Evolutionary conservation across 1,140 invertebrate species (phyloP), one percentile per base, ranked within the genome.

Genomic region (Drosophila nigromelanica): DNA sequence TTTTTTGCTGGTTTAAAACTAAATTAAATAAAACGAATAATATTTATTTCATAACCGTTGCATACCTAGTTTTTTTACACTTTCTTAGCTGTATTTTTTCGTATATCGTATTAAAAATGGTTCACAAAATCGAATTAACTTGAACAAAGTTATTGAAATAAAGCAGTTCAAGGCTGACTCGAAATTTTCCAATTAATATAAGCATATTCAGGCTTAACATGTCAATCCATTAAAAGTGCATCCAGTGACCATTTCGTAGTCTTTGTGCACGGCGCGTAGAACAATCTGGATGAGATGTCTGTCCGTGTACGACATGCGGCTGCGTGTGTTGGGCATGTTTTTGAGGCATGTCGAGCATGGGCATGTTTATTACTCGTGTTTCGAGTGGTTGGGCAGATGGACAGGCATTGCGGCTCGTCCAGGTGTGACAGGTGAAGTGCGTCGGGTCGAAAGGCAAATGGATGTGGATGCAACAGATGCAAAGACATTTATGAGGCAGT

Each of bases 291-390:
- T 55, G 8, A 40, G 42, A 35, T 59, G 27, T 21, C 15, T 67
- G 63, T 27, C 18, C 39, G 55, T 71, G 61, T 71, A 18, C 15
- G 24, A 71, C 60, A 64, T 64, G 42, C 30, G 61, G 37, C 33
- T 70, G 59, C 50, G 42, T 70, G 67, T 70, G 67, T 47, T 63
- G 60, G 67, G 67, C 50, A 70, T 43, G 59, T 70, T 59, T 63
- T 56, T 70, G 59, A 62, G 60, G 40, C 54, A 70, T 70, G 59
- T 63, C 50, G 52, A 66, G 52, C 67, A 63, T 70, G 68, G 37
- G 52, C 50, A 59, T 72, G 69, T 72, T 72, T 72, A 72, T 72
- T 59, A 67, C 69, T 59, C 54, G 14, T 66, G 62, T 51, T 72
- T 40, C 54, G 47, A 58, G 37, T 45, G 69, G 27, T 30, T 58